Conservation (phyloP, 2,113 vertebrate species). For the Pseudolaguvia tuberculata region DNA sequence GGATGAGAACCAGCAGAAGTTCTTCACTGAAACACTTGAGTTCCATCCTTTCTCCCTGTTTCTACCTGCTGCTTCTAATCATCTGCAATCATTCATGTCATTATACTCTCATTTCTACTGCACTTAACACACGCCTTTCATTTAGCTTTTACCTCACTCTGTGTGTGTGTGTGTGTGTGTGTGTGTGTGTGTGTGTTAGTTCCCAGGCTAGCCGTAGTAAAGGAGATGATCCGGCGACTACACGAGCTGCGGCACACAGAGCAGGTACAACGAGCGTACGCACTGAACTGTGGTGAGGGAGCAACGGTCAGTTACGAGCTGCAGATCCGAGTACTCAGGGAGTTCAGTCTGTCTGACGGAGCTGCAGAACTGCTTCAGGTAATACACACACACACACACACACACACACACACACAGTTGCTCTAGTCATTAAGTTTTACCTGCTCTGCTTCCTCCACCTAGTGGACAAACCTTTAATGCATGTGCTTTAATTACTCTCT, state of each 20-base stretch:
- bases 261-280: constrained; percentile 92
- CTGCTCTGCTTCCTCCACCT: not conserved
- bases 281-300: constrained; percentile 92
- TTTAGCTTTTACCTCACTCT: too few relatives aligned
- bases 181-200: constrained; percentile 63
- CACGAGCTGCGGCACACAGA: constrained; percentile 91
- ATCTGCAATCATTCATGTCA: too few relatives aligned
- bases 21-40: not conserved
- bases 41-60: not conserved
- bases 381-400: constrained; percentile 13
- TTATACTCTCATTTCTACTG: too few relatives aligned
- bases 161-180: too few relatives aligned
- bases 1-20: not conserved
- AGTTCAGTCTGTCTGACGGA: constrained; percentile 88
- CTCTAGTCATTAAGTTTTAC: not conserved
- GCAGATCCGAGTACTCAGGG: constrained; percentile 90
- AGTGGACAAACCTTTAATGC: not conserved
- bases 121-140: too few relatives aligned
- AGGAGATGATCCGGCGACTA: constrained; percentile 88
- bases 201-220: constrained; percentile 80
- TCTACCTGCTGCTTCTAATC: too few relatives aligned
- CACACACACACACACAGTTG: not conserved
- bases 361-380: constrained; percentile 96
- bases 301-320: constrained; percentile 95
- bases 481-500: not conserved